Conservation (phyloP, 2,797 vertebrate genomes). For the Enteromius fasciolatus region DNA sequence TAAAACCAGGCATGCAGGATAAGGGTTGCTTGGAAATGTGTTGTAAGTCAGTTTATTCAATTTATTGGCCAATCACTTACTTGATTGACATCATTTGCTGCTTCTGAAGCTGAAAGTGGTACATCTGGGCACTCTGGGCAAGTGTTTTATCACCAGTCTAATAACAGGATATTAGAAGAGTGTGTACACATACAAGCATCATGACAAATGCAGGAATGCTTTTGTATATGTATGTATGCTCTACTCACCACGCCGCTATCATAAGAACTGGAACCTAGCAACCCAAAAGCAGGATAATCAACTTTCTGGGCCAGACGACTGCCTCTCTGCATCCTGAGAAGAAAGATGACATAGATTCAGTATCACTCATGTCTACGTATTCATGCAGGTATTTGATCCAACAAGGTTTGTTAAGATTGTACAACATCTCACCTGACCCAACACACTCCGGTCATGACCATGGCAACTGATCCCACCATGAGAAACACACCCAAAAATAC, state of each 20-base stretch:
- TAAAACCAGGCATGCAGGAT: neutral
- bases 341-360: neutral
- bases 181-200: neutral
- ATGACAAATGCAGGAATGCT: neutral
- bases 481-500: constrained; percentile 84
- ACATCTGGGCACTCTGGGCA: constrained; percentile 93
- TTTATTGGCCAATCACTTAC: constrained; percentile 74
- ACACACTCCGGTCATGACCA: constrained; percentile 80
- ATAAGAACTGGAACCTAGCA: constrained; percentile 71
- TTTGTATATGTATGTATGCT: neutral
- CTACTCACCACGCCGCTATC: constrained; percentile 80
- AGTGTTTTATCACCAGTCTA: constrained; percentile 90
- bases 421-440: constrained; percentile 86
- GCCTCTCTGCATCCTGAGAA: constrained; percentile 83
- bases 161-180: constrained; percentile 10
- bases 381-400: neutral
- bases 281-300: constrained; percentile 80
- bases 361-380: neutral
- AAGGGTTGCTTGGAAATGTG: neutral
- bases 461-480: constrained; percentile 74
- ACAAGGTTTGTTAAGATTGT: neutral
- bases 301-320: constrained; percentile 82
- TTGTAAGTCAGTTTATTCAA: neutral
- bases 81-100: constrained; percentile 95
- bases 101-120: constrained; percentile 96